Percentiles rank a stretch among this genome's conserved stretches.
Conservation (phyloP, 2,797 vertebrate species). For the Hydrophis major region DNA sequence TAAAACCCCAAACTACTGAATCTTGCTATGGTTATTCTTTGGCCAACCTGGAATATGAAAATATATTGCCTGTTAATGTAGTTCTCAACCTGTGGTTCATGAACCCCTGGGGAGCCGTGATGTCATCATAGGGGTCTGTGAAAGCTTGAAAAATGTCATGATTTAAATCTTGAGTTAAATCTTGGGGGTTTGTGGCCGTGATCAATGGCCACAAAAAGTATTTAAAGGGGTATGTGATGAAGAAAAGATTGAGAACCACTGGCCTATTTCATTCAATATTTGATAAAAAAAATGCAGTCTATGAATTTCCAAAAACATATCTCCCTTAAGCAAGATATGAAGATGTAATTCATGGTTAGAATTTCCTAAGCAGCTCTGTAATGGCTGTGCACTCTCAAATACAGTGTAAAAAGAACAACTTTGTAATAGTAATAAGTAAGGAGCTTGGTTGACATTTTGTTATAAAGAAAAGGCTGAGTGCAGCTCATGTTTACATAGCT, state of each 20-base stretch:
- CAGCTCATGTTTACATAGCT: background rate
- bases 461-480: background rate
- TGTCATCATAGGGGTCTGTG: background rate
- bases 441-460: background rate
- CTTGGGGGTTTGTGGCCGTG: background rate
- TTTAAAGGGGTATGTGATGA: background rate
- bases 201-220: background rate
- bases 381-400: background rate
- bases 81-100: background rate
- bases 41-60: background rate
- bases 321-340: background rate
- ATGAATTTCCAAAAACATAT: background rate
- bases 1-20: background rate
- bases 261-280: background rate
- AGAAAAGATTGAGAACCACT: background rate
- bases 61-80: background rate
- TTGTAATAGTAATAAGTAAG: background rate
- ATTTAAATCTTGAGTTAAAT: background rate
- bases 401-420: background rate
- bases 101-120: background rate
- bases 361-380: background rate
- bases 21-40: background rate
- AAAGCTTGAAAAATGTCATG: background rate
- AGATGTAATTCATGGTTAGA: background rate
- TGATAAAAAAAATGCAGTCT: background rate